Base-by-base conservation (phyloP, 2,113 vertebrate genomes). In the Psittacula cyanocephala region DNA sequence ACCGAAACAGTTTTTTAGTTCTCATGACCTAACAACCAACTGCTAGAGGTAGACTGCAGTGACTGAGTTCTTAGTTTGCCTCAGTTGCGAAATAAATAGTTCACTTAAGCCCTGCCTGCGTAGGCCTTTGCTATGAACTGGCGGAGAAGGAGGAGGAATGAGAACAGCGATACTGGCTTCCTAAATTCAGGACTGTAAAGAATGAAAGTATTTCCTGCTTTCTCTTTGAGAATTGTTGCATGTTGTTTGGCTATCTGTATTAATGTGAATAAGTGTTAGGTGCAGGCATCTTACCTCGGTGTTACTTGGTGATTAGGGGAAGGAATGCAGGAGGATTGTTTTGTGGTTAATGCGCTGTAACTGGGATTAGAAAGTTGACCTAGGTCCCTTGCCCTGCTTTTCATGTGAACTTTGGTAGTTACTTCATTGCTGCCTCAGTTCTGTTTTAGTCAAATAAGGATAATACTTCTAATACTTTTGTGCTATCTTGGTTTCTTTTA, bases 201-300 rank as follows among this genome's bases (percentile, higher is more conserved):
- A 89, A 62, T 44, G 17, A 50, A 83, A 63, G 37, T 44, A 16
- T 63, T 75, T 69, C 41, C 49, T 70, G 14, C 44, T 70, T 72
- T 78, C n/a, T 68, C 24, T 65, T 31, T 24, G 29, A 57, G 88
- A 64, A 27, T 31, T 25, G 10, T n/a, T 80, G 5, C 1, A 0
- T 72, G 16, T 47, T 55, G 11, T 86, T 85, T 7, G 7, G 31
- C 15, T 23, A 9, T n/a, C 10, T 1, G 8, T 47, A 3, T 52
- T 76, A 6, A 63, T 74, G 85, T 23, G 64, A 63, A 7, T 12
- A 41, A 63, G 64, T 1, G 0, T 27, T 77, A 17, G 41, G 35
- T 2, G 1, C 11, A 13, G 35, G 44, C 24, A 4, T 71, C 25
- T 17, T 60, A 6, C 0, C 1, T 50, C 18, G 25, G 27, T 46